Conservation (phyloP, 2,888 invertebrate species). For the Erynnis tages region DNA sequence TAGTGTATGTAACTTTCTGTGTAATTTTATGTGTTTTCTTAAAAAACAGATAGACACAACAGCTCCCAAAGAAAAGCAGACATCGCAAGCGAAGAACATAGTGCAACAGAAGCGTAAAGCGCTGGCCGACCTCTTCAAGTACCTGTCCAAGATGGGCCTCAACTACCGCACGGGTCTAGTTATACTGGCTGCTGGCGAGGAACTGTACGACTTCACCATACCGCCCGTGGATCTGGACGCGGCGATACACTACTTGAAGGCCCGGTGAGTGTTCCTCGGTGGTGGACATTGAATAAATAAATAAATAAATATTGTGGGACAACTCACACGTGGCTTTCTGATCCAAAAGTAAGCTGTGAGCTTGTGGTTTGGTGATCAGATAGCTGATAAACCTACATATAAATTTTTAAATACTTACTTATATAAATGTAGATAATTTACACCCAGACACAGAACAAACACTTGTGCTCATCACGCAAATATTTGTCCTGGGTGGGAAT, state of each 20-base stretch:
- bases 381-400: no score
- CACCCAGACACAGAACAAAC: no score
- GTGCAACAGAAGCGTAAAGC: slow-evolving; percentile 93
- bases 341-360: no score
- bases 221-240: slow-evolving; percentile 87
- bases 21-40: no score
- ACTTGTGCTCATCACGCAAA: no score
- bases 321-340: no score
- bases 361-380: no score
- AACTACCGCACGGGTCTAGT: slow-evolving; percentile 91
- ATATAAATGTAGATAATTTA: no score
- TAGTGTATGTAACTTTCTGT: no score
- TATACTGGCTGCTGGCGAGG: slow-evolving; percentile 73
- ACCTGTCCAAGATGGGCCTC: slow-evolving; percentile 87
- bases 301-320: background rate
- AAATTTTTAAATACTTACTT: no score
- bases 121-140: slow-evolving; percentile 92
- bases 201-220: slow-evolving; percentile 83
- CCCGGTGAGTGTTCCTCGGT: slow-evolving; percentile 50
- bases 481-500: no score
- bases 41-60: slow-evolving; percentile 80
- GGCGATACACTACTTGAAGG: slow-evolving; percentile 78
- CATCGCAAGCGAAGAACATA: slow-evolving; percentile 89
- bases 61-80: slow-evolving; percentile 86
- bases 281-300: background rate